Evolutionary conservation across 2,113 vertebrate species (phyloP).

Genomic region (Tetraodon nigroviridis): DNA sequence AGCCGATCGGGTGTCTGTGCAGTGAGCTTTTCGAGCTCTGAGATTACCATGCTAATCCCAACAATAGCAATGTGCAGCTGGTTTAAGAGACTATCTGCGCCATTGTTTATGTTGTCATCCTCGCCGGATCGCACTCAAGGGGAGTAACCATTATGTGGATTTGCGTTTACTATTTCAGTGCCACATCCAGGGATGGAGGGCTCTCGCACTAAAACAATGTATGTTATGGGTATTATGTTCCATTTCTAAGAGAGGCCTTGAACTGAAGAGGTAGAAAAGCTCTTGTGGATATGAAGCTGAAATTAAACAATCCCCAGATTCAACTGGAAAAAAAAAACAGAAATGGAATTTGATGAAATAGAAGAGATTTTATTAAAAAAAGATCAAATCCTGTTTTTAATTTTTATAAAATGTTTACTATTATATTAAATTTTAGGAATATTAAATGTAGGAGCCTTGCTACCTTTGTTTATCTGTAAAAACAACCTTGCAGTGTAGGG

Average conservation of each 20-base stretch:
- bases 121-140: constrained; percentile 39
- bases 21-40: constrained; percentile 44
- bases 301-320: constrained; percentile 37
- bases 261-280: constrained; percentile 38
- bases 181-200: constrained; percentile 44
- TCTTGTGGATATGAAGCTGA: constrained; percentile 21
- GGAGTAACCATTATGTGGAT: constrained; percentile 55
- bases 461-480: constrained; percentile 22
- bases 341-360: constrained; percentile 23
- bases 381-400: no score
- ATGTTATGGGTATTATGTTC: constrained; percentile 37
- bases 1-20: constrained; percentile 56
- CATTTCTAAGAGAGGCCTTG: constrained; percentile 41
- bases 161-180: constrained; percentile 55
- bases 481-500: constrained; percentile 25
- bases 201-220: constrained; percentile 25
- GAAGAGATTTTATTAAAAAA: constrained; percentile 7
- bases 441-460: not conserved
- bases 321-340: constrained; percentile 18
- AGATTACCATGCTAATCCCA: constrained; percentile 70
- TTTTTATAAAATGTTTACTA: no score
- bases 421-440: not conserved
- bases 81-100: constrained; percentile 58
- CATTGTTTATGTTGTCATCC: constrained; percentile 70
- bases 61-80: constrained; percentile 57